A percentile compares a stretch with the other conserved stretches of the same genome.
These are phyloP conservation scores for Malaclemys terrapin DNA, from an alignment of 2,113 vertebrate species.

Conservation along the genomic window DNA sequence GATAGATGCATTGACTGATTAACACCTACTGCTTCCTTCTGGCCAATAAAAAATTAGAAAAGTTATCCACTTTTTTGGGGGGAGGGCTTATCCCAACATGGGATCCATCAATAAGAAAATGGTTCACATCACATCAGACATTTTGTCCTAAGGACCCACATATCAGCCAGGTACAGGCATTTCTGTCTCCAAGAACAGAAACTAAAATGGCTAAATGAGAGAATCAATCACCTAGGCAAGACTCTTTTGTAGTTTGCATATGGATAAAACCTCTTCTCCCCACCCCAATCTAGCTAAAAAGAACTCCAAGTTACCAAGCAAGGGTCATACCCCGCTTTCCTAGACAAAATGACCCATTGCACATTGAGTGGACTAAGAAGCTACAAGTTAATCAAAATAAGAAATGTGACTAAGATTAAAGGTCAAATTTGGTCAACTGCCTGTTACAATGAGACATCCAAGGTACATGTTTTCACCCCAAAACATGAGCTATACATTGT, in stretches of 20 bases:
- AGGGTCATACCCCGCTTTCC: background rate
- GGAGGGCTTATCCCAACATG: background rate
- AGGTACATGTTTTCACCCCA: background rate
- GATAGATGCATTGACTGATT: background rate
- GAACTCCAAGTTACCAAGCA: background rate
- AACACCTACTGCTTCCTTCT: background rate
- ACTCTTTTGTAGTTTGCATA: background rate
- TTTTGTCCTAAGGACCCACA: background rate
- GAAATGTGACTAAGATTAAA: background rate
- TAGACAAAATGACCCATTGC: background rate
- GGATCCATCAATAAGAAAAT: background rate
- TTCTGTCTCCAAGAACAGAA: background rate
- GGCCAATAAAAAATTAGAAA: background rate
- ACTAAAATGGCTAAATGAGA: background rate
- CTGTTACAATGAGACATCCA: background rate
- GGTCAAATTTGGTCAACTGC: background rate
- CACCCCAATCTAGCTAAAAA: background rate
- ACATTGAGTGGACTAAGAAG: background rate
- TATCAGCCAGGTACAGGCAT: background rate
- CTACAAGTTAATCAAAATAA: background rate
- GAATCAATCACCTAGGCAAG: background rate
- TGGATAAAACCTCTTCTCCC: background rate
- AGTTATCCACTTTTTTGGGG: background rate
- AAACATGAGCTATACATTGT: background rate
- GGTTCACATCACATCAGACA: background rate